phyloP scores from a whole-genome alignment of 23 tunicate species.

The Botrylloides violaceus region DNA sequence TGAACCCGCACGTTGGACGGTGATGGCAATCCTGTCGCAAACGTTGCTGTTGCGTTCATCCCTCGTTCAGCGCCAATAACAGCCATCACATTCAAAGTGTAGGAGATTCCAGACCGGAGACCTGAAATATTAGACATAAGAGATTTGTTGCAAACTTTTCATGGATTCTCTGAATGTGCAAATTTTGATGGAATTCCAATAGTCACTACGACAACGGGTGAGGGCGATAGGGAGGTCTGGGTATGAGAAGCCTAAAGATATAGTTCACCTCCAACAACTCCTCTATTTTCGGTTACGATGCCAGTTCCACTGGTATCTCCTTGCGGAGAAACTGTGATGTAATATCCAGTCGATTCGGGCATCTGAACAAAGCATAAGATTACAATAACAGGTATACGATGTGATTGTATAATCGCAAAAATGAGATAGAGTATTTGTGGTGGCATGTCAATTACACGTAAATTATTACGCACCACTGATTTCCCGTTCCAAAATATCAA shows the following conservation, averaged over 20 bases:
- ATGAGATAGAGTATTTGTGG: background rate
- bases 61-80: conserved; percentile 26
- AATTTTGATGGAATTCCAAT: background rate
- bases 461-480: no score
- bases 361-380: no score
- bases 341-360: conserved; percentile 18
- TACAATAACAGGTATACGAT: no score
- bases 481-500: no score
- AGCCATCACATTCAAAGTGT: conserved; percentile 13
- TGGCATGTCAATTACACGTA: background rate
- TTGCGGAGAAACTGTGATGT: conserved; percentile 4
- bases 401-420: background rate
- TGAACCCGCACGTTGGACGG: conserved; percentile 13
- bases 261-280: conserved; percentile 6
- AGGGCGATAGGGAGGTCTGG: no score
- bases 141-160: background rate
- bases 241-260: background rate
- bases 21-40: conserved; percentile 23
- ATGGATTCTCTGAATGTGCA: background rate
- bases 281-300: background rate
- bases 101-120: conserved; percentile 8
- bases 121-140: background rate
- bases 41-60: conserved; percentile 13
- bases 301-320: conserved; percentile 19
- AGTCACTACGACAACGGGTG: background rate